A percentile compares a stretch with the other conserved stretches of the same genome.
Conservation (phyloP, 2,797 vertebrate genomes). For the Atherinosoma microstoma region DNA sequence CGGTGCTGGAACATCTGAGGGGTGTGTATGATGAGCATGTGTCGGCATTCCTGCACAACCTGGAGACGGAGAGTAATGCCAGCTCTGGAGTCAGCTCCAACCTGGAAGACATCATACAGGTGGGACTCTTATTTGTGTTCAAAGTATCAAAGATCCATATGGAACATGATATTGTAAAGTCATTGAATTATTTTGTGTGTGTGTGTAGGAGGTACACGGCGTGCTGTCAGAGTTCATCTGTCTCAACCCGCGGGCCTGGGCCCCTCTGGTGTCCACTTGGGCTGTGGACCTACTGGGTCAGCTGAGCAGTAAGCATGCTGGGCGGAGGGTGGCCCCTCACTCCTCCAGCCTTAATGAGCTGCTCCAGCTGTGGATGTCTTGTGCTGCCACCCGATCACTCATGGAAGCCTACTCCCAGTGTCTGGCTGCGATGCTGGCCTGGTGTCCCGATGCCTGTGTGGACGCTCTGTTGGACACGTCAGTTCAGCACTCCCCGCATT, state of each 20-base stretch:
- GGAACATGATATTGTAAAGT: background rate
- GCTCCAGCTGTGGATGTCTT: slow-evolving; percentile 96
- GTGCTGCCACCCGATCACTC: slow-evolving; percentile 89
- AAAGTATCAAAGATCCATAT: too few species aligned
- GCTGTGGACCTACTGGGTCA: slow-evolving; percentile 95
- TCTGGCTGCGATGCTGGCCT: slow-evolving; percentile 90
- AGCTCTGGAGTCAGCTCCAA: slow-evolving; percentile 70
- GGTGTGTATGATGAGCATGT: slow-evolving; percentile 93
- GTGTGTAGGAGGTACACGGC: slow-evolving; percentile 85
- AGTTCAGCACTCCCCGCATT: slow-evolving; percentile 94
- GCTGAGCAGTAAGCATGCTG: slow-evolving; percentile 92
- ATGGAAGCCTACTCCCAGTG: slow-evolving; percentile 97
- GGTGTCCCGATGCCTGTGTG: slow-evolving; percentile 94
- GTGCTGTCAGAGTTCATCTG: slow-evolving; percentile 90
- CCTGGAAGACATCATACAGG: slow-evolving; percentile 85
- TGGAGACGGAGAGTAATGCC: slow-evolving; percentile 84
- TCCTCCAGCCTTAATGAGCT: slow-evolving; percentile 92
- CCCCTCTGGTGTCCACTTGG: slow-evolving; percentile 91
- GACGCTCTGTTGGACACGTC: slow-evolving; percentile 94
- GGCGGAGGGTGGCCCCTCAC: slow-evolving; percentile 88
- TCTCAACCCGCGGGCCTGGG: slow-evolving; percentile 92
- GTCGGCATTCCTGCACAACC: slow-evolving; percentile 85
- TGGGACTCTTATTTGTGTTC: slow-evolving; percentile 4
- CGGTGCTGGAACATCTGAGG: slow-evolving; percentile 91
- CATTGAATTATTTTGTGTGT: slow-evolving; percentile 3